Conservation (phyloP, 2,797 vertebrate genomes). For the Cossypha heuglini region DNA sequence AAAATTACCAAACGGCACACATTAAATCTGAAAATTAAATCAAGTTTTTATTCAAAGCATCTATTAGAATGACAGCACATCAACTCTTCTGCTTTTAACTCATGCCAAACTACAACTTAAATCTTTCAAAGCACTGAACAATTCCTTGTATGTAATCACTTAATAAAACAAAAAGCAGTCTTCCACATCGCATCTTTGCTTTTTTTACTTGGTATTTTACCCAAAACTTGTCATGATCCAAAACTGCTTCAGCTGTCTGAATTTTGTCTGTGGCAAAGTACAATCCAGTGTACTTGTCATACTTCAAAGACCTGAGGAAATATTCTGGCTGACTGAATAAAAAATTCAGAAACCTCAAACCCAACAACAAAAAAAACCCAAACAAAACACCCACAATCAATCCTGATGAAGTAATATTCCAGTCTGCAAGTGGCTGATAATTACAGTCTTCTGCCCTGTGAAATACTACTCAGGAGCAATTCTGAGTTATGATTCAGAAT, state of each 20-base stretch:
- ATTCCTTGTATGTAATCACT: constrained; percentile 53
- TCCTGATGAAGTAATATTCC: not conserved
- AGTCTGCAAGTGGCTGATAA: not conserved
- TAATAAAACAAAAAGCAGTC: constrained; percentile 46
- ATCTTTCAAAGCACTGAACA: constrained; percentile 58
- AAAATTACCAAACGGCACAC: not conserved
- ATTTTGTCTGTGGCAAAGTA: constrained; percentile 28
- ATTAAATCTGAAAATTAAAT: constrained; percentile 47
- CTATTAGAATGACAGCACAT: constrained; percentile 73
- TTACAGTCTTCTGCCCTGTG: not conserved
- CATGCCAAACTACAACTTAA: constrained; percentile 46
- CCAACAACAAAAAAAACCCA: too few relatives aligned
- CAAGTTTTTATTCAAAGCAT: constrained; percentile 79
- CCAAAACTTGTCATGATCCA: constrained; percentile 39
- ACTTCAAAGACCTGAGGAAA: constrained; percentile 28
- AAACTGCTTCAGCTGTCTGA: constrained; percentile 49
- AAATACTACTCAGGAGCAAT: not conserved
- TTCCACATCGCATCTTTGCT: not conserved
- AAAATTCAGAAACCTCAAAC: not conserved
- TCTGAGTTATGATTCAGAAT: not conserved
- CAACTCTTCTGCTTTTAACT: constrained; percentile 68
- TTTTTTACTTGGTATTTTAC: constrained; percentile 39
- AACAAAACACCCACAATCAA: not conserved
- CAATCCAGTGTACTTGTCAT: not conserved
- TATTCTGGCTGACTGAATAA: not conserved